These are phyloP conservation scores for Sebastes kiyomatsui DNA, from an alignment of 2,797 vertebrate genomes.

Conservation along the genomic window DNA sequence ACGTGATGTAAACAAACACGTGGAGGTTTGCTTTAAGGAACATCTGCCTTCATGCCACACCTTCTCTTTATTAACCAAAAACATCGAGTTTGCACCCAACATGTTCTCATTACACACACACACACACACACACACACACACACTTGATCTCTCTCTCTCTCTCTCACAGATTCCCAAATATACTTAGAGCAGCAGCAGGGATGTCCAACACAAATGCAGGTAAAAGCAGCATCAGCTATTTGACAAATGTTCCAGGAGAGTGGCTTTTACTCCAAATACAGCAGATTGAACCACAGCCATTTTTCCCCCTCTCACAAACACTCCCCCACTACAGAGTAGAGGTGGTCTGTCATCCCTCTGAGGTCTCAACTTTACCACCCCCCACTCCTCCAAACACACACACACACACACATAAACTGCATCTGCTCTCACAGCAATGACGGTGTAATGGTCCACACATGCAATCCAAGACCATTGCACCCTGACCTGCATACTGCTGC, in stretches of 20 bases:
- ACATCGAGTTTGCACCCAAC: not conserved
- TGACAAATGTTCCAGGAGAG: conserved; percentile 47
- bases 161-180: not conserved
- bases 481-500: conserved; percentile 61
- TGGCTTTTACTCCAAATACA: conserved; percentile 36
- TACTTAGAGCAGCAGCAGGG: conserved; percentile 8
- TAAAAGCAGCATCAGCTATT: conserved; percentile 29
- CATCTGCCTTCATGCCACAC: not conserved
- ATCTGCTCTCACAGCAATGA: conserved; percentile 38
- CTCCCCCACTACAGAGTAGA: conserved; percentile 8
- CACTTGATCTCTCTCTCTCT: not conserved
- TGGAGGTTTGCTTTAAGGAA: not conserved
- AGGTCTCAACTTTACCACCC: conserved; percentile 55
- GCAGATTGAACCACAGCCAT: conserved; percentile 28
- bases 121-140: not conserved
- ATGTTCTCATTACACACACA: not conserved
- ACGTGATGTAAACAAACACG: conserved; percentile 42
- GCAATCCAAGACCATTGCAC: conserved; percentile 48
- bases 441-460: conserved; percentile 54
- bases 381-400: conserved; percentile 4
- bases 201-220: conserved; percentile 29
- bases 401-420: conserved; percentile 11
- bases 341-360: conserved; percentile 41
- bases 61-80: conserved; percentile 5
- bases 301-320: conserved; percentile 19